Conservation (phyloP, 2,888 invertebrate genomes). For the Salpingus planirostris region DNA sequence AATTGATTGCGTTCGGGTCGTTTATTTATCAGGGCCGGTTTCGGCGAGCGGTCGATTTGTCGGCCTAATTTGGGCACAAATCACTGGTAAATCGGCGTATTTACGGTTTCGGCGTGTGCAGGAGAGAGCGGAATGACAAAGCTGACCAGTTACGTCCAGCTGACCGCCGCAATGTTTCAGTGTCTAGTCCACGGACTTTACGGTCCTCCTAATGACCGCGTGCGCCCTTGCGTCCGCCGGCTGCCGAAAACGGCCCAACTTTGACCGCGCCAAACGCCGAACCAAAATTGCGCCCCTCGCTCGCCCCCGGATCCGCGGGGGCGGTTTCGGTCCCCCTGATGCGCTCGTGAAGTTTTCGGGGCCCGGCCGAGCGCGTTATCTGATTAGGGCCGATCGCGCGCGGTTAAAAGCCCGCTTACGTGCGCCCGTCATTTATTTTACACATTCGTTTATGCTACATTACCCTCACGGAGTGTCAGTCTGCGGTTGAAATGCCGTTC, state of each 20-base stretch:
- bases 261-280: no score
- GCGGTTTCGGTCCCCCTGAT: no score
- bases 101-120: slow-evolving; percentile 22
- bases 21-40: slow-evolving; percentile 16
- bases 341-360: no score
- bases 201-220: no score
- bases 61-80: slow-evolving; percentile 33
- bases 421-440: slow-evolving; percentile 31
- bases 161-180: slow-evolving; percentile 36
- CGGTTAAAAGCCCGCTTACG: slow-evolving; percentile 27
- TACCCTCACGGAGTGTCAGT: slow-evolving; percentile 28
- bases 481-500: slow-evolving; percentile 26
- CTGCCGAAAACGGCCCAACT: no score
- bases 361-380: slow-evolving; percentile 26
- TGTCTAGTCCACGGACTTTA: no score
- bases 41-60: slow-evolving; percentile 25
- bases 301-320: no score
- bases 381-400: slow-evolving; percentile 30
- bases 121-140: slow-evolving; percentile 27
- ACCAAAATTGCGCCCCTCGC: no score
- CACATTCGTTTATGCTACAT: slow-evolving; percentile 32
- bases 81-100: slow-evolving; percentile 34
- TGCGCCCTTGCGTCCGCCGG: no score
- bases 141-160: slow-evolving; percentile 34
- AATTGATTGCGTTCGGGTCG: no score